Percentiles rank a stretch among this genome's conserved stretches.
Conservation (phyloP, 2,797 vertebrate genomes). For the Acanthiza pusilla region DNA sequence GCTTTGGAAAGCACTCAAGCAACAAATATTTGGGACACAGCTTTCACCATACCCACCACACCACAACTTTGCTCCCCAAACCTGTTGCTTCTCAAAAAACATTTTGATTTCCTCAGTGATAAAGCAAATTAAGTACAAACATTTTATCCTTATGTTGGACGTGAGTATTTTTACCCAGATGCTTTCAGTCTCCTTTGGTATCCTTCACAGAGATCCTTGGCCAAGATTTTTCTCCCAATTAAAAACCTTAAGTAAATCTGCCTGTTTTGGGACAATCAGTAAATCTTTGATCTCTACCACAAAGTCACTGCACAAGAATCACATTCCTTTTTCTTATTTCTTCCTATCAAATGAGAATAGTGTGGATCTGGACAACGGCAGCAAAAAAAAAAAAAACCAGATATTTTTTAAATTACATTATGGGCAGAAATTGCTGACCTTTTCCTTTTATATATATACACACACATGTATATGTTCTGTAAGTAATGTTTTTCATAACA, state of each 20-base stretch:
- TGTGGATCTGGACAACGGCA: not conserved
- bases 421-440: not conserved
- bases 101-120: not conserved
- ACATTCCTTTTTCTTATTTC: not conserved
- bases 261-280: not conserved
- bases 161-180: not conserved
- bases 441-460: not conserved
- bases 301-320: not conserved
- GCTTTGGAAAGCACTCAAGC: not conserved
- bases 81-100: not conserved
- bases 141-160: not conserved
- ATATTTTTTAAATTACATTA: not conserved
- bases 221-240: not conserved
- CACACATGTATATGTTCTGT: rapidly evolving
- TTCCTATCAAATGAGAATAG: not conserved
- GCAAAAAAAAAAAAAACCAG: not conserved
- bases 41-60: not conserved
- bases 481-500: not conserved
- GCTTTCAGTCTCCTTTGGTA: not conserved
- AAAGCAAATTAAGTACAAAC: not conserved
- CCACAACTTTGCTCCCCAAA: not conserved
- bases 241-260: not conserved
- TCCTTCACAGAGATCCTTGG: not conserved
- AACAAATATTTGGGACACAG: not conserved
- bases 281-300: not conserved